phyloP scores from a whole-genome alignment of 2,888 invertebrate genomes.

The Labia minor region DNA sequence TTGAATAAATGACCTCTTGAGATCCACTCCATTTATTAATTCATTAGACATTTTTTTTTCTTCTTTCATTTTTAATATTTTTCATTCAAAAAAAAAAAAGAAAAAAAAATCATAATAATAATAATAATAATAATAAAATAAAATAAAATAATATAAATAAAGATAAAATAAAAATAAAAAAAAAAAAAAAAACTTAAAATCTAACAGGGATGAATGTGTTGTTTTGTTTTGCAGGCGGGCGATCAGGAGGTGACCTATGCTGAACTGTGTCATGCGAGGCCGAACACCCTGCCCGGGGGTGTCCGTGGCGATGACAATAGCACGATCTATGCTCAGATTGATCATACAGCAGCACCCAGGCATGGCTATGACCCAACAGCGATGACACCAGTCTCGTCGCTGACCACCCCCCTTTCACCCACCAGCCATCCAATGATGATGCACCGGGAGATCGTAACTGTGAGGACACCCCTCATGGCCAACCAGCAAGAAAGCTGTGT shows the following conservation, averaged over 20 bases:
- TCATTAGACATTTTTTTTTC: too few relatives aligned
- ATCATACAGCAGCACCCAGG: slow-evolving; percentile 18
- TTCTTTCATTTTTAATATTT: too few relatives aligned
- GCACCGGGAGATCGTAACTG: slow-evolving; percentile 54
- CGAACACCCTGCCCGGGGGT: slow-evolving; percentile 40
- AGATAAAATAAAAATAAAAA: too few relatives aligned
- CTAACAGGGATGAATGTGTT: too few relatives aligned
- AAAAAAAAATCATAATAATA: too few relatives aligned
- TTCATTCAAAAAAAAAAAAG: too few relatives aligned
- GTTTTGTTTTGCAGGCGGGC: not conserved
- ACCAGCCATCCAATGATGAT: slow-evolving; percentile 26
- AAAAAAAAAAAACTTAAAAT: too few relatives aligned
- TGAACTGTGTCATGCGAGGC: slow-evolving; percentile 46
- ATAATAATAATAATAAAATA: too few relatives aligned
- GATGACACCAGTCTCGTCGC: slow-evolving; percentile 30
- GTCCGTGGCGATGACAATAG: slow-evolving; percentile 32
- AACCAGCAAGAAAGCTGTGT: slow-evolving; percentile 60
- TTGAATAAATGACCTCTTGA: too few relatives aligned
- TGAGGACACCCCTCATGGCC: slow-evolving; percentile 57
- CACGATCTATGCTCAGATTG: slow-evolving; percentile 14
- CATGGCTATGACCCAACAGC: slow-evolving; percentile 19
- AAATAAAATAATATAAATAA: too few relatives aligned
- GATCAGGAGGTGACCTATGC: slow-evolving; percentile 49
- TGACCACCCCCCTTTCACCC: slow-evolving; percentile 46
- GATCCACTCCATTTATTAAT: too few relatives aligned